A percentile compares a stretch with the other conserved stretches of the same genome.
Conservation (phyloP, 2,797 vertebrate genomes). For the Sciurus vulgaris region DNA sequence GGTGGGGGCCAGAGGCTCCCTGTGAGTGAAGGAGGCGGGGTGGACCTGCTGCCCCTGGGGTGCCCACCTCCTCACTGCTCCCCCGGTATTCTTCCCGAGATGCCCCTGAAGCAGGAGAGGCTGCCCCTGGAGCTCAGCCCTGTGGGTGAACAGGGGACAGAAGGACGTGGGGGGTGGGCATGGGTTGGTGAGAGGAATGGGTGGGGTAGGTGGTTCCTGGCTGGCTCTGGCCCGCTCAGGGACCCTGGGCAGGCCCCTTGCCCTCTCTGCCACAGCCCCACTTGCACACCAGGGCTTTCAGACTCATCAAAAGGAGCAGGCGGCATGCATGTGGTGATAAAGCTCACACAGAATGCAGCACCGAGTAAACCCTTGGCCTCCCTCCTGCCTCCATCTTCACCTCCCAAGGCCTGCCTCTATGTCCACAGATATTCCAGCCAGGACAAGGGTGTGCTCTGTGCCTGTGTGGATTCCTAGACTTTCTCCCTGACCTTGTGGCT, state of each 20-base stretch:
- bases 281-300: fast-evolving
- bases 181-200: neutral
- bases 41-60: neutral
- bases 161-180: neutral
- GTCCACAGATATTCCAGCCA: neutral
- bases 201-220: fast-evolving
- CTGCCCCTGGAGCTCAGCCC: neutral
- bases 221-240: neutral
- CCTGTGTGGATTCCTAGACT: neutral
- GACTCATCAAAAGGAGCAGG: neutral
- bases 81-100: neutral
- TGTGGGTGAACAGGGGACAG: neutral
- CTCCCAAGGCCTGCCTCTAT: neutral
- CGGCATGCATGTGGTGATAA: fast-evolving
- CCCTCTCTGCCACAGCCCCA: neutral
- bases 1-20: neutral
- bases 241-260: neutral
- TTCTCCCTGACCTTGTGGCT: neutral
- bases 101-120: neutral
- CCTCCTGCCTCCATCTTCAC: fast-evolving
- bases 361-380: fast-evolving
- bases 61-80: neutral
- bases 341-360: no score
- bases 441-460: fast-evolving
- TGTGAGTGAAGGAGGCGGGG: neutral